Evolutionary conservation across 2,113 vertebrate species (phyloP).

Genomic region (Tricholaema leucomelas): DNA sequence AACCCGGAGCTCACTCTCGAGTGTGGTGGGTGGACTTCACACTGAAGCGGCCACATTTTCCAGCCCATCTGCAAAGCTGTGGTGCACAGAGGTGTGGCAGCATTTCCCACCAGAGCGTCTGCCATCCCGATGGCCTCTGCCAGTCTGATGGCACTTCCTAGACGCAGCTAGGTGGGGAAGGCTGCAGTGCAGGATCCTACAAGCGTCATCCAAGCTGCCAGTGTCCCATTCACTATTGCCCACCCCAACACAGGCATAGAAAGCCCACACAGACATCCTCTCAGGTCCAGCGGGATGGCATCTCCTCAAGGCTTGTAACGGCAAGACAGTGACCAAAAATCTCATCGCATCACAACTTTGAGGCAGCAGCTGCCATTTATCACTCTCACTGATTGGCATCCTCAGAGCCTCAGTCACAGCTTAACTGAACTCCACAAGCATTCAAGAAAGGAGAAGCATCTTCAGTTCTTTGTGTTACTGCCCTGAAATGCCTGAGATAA

Average conservation of each 20-base stretch:
- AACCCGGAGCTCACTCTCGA: not conserved
- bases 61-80: not conserved
- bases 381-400: not conserved
- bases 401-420: not conserved
- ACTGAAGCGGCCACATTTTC: fast-evolving
- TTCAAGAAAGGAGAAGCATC: not conserved
- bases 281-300: fast-evolving
- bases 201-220: not conserved
- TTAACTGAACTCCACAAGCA: not conserved
- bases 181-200: not conserved
- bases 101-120: fast-evolving
- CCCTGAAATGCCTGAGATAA: not conserved
- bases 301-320: not conserved
- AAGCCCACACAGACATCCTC: not conserved
- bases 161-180: not conserved
- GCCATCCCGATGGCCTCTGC: not conserved
- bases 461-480: not conserved
- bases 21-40: fast-evolving
- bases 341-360: not conserved
- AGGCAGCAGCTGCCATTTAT: not conserved
- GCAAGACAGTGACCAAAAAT: fast-evolving
- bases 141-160: not conserved
- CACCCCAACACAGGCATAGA: not conserved
- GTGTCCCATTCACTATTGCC: fast-evolving
- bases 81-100: not conserved